Percentiles rank a stretch among this genome's conserved stretches.
Evolutionary conservation across 2,888 invertebrate species (phyloP).

Genomic region (Odontothrips loti): DNA sequence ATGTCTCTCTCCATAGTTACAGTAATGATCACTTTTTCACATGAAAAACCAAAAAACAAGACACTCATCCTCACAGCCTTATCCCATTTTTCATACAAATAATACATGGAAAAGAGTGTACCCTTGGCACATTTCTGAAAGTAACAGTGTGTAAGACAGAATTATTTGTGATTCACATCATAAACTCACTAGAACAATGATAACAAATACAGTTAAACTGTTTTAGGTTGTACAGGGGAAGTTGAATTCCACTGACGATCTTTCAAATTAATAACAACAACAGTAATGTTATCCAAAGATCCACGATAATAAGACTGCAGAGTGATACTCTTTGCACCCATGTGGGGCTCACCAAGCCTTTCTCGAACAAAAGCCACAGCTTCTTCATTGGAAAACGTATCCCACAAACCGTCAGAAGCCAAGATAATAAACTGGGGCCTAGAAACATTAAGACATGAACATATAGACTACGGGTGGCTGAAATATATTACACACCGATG

Average conservation of each 20-base stretch:
- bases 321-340: constrained; percentile 86
- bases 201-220: background rate
- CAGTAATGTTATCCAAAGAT: constrained; percentile 92
- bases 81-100: too few relatives aligned
- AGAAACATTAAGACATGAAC: background rate
- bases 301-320: constrained; percentile 87
- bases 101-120: too few relatives aligned
- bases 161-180: background rate
- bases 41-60: too few relatives aligned
- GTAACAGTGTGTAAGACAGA: background rate
- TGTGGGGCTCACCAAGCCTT: constrained; percentile 77
- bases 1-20: too few relatives aligned
- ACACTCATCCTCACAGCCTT: too few relatives aligned
- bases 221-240: background rate
- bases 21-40: too few relatives aligned
- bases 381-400: constrained; percentile 92
- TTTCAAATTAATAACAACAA: constrained; percentile 79
- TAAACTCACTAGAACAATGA: too few relatives aligned
- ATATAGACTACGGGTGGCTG: background rate
- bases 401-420: constrained; percentile 96
- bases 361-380: constrained; percentile 85
- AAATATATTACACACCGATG: background rate
- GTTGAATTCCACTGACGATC: constrained; percentile 46
- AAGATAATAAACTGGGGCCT: constrained; percentile 81
- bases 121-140: background rate